Evolutionary conservation across 2,888 invertebrate species (phyloP).

Genomic region (Parnassius smintheus): DNA sequence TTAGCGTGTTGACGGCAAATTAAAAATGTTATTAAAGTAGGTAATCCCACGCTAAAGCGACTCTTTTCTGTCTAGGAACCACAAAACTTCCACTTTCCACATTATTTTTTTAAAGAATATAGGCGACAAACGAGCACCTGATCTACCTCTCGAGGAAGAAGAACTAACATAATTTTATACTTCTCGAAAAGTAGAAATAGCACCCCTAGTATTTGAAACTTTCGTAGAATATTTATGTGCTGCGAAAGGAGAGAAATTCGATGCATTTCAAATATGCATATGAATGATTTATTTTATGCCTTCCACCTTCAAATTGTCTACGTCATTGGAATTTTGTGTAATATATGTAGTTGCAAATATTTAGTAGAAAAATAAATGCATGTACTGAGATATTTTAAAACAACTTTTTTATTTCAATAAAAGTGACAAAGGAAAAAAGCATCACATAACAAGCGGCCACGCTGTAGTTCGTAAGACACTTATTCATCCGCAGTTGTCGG

Average conservation of each 20-base stretch:
- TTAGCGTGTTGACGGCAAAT: too few relatives aligned
- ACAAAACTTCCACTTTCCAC: too few relatives aligned
- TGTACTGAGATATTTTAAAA: background rate
- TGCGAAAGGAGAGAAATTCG: conserved; percentile 19
- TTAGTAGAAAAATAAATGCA: too few relatives aligned
- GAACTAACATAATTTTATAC: background rate
- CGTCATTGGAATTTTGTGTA: conserved; percentile 14
- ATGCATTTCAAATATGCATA: conserved; percentile 29
- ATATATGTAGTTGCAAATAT: background rate
- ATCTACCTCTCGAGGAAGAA: too few relatives aligned
- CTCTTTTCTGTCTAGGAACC: too few relatives aligned
- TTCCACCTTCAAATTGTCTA: conserved; percentile 7
- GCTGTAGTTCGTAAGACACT: too few relatives aligned
- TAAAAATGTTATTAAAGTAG: too few relatives aligned
- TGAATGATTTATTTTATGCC: conserved; percentile 29
- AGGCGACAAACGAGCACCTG: too few relatives aligned
- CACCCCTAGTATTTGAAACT: background rate
- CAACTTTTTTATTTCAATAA: background rate
- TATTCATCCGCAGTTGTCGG: too few relatives aligned
- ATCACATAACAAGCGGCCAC: background rate
- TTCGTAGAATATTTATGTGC: conserved; percentile 17
- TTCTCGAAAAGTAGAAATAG: conserved; percentile 10
- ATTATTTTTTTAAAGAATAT: too few relatives aligned
- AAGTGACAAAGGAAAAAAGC: background rate
- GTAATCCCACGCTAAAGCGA: too few relatives aligned